Conservation (phyloP, 1,140 invertebrate species). For the Steinernema feltiae region DNA sequence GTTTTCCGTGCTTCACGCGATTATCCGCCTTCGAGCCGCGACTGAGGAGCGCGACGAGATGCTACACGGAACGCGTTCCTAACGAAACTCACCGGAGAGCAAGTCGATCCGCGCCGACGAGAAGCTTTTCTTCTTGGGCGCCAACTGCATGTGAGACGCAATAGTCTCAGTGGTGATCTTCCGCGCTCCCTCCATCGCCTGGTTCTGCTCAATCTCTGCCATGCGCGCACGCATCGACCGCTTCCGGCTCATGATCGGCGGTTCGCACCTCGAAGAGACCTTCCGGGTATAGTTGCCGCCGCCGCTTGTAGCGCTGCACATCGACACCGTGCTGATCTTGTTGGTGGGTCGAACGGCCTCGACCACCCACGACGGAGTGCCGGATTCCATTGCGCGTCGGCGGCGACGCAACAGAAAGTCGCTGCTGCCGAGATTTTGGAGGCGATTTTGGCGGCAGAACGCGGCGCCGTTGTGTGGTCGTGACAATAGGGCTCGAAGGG, state of each 20-base stretch:
- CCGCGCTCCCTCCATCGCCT: not conserved
- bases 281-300: not conserved
- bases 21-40: too few relatives aligned
- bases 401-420: not conserved
- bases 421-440: too few relatives aligned
- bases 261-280: not conserved
- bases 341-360: not conserved
- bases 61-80: not conserved
- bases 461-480: not conserved
- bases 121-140: constrained; percentile 18
- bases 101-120: constrained; percentile 25
- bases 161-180: not conserved
- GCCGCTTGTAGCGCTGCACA: too few relatives aligned
- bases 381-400: not conserved
- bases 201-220: constrained; percentile 15
- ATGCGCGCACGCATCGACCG: constrained; percentile 19
- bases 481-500: not conserved
- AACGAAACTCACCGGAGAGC: constrained; percentile 16
- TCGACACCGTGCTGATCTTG: not conserved
- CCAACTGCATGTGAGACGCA: not conserved
- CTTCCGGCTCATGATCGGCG: constrained; percentile 12
- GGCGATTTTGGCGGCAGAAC: too few relatives aligned
- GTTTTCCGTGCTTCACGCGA: too few relatives aligned
- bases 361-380: constrained; percentile 14
- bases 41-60: too few relatives aligned